Base-by-base conservation (phyloP, 2,113 vertebrate species). In the Scortum barcoo region DNA sequence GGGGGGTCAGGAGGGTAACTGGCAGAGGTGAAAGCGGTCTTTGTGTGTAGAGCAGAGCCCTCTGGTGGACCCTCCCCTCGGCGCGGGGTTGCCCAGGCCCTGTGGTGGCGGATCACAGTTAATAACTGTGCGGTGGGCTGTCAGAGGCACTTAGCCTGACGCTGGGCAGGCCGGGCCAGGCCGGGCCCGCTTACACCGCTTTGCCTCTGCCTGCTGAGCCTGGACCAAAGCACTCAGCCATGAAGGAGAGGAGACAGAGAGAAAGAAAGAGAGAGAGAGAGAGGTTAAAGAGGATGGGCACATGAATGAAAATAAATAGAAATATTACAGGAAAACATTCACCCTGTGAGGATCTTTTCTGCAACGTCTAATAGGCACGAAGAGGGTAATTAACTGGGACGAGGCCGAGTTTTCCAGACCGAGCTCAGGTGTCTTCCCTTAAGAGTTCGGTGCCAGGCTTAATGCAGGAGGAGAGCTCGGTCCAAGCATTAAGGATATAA, bases 101-200 rank as follows among this genome's bases (percentile, higher is more conserved):
- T 87, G 94, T 88, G 94, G 94, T 91, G 93, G 94, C 77, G 78
- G 92, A 95, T 95, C 95, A 95, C 91, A 95, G 94, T 95, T 95
- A 95, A 95, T 95, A 96, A 94, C 94, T 94, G 94, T 94, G 95
- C 71, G 88, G 93, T 91, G 82, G 89, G 91, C 94, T 96, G 95
- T 96, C 95, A 96, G 84, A 93, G 93, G 90, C 93, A 96, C 94
- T 96, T 96, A 96, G 80, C 12, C 80, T 96, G 95, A 96, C 16
- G 91, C 93, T 95, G 93, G 95, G 93, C 95, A 96, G 95, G 85
- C 92, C 57, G 86, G 79, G 77, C 83, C 84, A 76, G 82, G 51
- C 87, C 11, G 60, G 76, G 80, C 83, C 85, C 17, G 60, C 56
- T 53, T 86, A 93, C 91, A 93, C 85, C 84, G 86, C 72, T n/a